Conservation (phyloP, 2,888 invertebrate species). For the Latrodectus elegans region DNA sequence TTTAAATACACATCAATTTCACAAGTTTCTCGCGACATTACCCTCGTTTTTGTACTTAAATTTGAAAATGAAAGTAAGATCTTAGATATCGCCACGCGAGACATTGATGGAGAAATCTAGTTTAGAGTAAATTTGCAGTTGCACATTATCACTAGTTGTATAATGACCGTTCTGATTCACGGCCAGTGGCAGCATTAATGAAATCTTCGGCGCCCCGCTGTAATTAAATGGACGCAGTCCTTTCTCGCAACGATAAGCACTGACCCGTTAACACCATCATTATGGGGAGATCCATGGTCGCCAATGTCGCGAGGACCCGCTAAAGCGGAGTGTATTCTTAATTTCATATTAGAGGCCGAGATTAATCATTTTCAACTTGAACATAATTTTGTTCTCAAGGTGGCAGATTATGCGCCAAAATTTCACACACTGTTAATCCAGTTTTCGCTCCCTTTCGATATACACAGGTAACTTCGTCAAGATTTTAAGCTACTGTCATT, state of each 20-base stretch:
- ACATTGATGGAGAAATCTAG: neutral
- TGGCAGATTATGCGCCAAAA: no score
- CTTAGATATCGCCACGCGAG: neutral
- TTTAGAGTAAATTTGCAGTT: slow-evolving; percentile 59
- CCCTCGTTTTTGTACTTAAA: neutral
- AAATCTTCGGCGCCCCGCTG: slow-evolving; percentile 53
- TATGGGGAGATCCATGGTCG: slow-evolving; percentile 24
- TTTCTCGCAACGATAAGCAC: slow-evolving; percentile 43
- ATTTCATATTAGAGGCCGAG: slow-evolving; percentile 53
- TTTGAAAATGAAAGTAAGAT: slow-evolving; percentile 16
- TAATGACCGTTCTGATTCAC: slow-evolving; percentile 57
- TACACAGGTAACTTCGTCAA: no score
- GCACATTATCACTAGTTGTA: slow-evolving; percentile 45
- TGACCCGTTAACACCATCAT: slow-evolving; percentile 58
- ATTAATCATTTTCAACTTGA: slow-evolving; percentile 48
- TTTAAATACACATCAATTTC: neutral
- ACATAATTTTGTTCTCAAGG: slow-evolving; percentile 12
- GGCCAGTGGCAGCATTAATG: slow-evolving; percentile 56
- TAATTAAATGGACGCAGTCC: slow-evolving; percentile 60
- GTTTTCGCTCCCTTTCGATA: no score
- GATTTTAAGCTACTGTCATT: no score
- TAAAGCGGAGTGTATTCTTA: slow-evolving; percentile 35
- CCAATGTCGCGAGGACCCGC: neutral
- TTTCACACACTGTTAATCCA: no score
- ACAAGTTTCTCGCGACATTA: neutral